These are phyloP conservation scores for Copidosoma aretas DNA, from an alignment of 2,888 invertebrate species.

Conservation along the genomic window DNA sequence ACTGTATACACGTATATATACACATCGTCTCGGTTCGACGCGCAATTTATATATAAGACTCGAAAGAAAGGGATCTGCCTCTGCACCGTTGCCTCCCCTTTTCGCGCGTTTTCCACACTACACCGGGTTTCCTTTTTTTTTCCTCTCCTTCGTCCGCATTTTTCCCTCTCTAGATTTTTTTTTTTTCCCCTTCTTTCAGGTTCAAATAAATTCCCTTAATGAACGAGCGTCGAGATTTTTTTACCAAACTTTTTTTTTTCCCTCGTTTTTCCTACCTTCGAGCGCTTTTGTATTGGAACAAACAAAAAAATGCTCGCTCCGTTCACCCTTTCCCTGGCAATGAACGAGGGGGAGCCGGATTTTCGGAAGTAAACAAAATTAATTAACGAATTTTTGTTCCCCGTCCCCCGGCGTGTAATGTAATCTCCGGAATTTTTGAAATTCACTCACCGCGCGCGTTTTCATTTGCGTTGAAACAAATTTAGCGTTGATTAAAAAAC, in stretches of 20 bases:
- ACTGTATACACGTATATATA: background rate
- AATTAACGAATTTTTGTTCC: too few relatives aligned
- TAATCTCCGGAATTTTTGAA: too few relatives aligned
- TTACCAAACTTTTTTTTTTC: background rate
- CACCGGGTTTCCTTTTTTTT: background rate
- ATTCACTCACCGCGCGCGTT: too few relatives aligned
- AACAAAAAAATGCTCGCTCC: too few relatives aligned
- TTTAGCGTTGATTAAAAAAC: too few relatives aligned
- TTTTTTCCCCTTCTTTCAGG: background rate
- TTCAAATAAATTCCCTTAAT: constrained; percentile 10
- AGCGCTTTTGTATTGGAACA: too few relatives aligned
- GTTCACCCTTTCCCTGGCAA: too few relatives aligned
- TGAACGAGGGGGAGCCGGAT: too few relatives aligned
- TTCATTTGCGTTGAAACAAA: too few relatives aligned
- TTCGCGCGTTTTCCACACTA: background rate
- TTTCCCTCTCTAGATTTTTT: background rate
- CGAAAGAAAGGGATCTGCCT: background rate
- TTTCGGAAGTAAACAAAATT: too few relatives aligned
- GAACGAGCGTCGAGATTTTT: constrained; percentile 5
- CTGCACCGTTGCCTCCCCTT: background rate
- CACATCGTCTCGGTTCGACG: background rate
- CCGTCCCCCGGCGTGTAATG: too few relatives aligned
- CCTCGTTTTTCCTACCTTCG: background rate
- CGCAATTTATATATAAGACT: background rate
- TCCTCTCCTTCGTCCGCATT: background rate